phyloP scores from a whole-genome alignment of 2,888 invertebrate genomes.

The Cylloceria caligata region DNA sequence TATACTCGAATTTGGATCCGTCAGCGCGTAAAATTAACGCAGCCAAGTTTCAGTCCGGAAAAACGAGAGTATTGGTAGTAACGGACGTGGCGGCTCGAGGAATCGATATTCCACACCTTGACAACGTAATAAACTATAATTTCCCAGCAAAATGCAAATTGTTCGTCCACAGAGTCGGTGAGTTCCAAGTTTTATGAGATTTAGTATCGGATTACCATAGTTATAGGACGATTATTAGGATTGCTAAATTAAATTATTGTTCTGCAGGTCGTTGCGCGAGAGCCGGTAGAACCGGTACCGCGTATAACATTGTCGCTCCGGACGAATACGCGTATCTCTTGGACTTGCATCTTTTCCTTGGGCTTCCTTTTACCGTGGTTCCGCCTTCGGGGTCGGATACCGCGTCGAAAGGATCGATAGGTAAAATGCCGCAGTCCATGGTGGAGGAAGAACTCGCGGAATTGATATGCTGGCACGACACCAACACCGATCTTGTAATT shows the following conservation, averaged over 20 bases:
- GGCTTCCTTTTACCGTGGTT: constrained; percentile 88
- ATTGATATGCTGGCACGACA: constrained; percentile 90
- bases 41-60: constrained; percentile 93
- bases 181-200: constrained; percentile 78
- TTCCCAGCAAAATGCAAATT: constrained; percentile 99
- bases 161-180: constrained; percentile 99
- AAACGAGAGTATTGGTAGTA: constrained; percentile 94
- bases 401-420: constrained; percentile 89
- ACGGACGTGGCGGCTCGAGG: constrained; percentile 99
- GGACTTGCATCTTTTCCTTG: constrained; percentile 98
- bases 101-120: constrained; percentile 97
- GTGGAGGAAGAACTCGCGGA: constrained; percentile 94
- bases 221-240: background rate
- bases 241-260: constrained; percentile 52
- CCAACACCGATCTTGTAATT: constrained; percentile 91
- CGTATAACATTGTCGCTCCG: constrained; percentile 94
- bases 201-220: background rate
- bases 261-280: constrained; percentile 94
- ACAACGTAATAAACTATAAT: constrained; percentile 98
- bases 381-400: constrained; percentile 82
- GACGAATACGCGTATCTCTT: constrained; percentile 97
- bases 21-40: constrained; percentile 97
- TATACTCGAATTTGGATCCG: constrained; percentile 97
- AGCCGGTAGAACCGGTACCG: constrained; percentile 96
- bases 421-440: constrained; percentile 92